These are phyloP conservation scores for Scelioninae gen. 1 DNA, from an alignment of 2,888 invertebrate species.

Conservation along the genomic window DNA sequence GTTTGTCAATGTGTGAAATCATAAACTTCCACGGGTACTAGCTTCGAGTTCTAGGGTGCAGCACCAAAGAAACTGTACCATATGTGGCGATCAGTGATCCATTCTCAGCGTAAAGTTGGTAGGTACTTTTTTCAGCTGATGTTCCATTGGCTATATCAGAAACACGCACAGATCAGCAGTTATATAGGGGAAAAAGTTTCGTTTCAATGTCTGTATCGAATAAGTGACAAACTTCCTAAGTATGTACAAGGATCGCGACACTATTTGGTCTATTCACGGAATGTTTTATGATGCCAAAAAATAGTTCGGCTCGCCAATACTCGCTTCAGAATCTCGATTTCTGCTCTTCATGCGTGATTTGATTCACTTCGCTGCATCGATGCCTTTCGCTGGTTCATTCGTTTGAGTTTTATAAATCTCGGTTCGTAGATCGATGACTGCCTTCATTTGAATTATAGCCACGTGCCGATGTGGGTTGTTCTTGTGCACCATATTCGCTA, in stretches of 20 bases:
- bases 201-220: conserved; percentile 2
- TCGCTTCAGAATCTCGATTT: too few species aligned
- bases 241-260: too few species aligned
- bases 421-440: neutral
- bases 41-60: conserved; percentile 72
- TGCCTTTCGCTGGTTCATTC: neutral
- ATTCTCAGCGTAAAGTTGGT: conserved; percentile 10
- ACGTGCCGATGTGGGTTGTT: neutral
- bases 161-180: conserved; percentile 17
- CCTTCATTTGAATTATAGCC: neutral
- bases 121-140: neutral
- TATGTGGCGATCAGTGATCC: conserved; percentile 76
- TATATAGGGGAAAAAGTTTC: neutral
- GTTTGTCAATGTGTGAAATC: too few species aligned
- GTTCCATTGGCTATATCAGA: neutral
- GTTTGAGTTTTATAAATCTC: neutral
- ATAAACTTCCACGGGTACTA: conserved; percentile 76
- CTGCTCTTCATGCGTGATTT: neutral
- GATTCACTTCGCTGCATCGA: neutral
- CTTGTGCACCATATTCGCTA: conserved; percentile 5
- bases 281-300: too few species aligned
- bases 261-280: too few species aligned
- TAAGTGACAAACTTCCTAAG: conserved; percentile 11
- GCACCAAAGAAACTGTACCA: conserved; percentile 59
- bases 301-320: too few species aligned